phyloP scores from a whole-genome alignment of 2,888 invertebrate genomes.

The Hololepta plana region DNA sequence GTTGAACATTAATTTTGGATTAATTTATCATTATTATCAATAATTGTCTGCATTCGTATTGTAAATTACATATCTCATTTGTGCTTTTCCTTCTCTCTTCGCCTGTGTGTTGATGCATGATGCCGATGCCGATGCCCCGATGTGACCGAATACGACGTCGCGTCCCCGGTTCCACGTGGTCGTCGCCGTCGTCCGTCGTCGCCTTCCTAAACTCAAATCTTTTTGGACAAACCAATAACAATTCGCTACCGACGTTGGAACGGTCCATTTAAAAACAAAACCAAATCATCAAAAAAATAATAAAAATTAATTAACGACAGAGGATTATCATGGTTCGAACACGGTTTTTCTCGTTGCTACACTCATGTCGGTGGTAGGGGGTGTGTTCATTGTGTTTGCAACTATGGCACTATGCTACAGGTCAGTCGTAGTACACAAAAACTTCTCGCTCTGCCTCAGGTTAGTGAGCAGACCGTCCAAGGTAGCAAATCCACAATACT shows the following conservation, averaged over 20 bases:
- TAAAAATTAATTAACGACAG: conserved; percentile 29
- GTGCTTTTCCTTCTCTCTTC: conserved; percentile 38
- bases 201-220: background rate
- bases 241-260: background rate
- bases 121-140: conserved; percentile 16
- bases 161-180: conserved; percentile 1
- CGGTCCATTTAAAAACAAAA: conserved; percentile 15
- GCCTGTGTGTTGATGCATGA: conserved; percentile 40
- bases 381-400: conserved; percentile 97
- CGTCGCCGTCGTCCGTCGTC: background rate
- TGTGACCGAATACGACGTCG: conserved; percentile 15
- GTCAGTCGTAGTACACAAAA: conserved; percentile 98
- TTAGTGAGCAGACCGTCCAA: conserved; percentile 86
- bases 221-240: background rate
- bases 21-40: conserved; percentile 8
- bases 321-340: conserved; percentile 94
- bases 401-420: conserved; percentile 98
- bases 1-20: conserved; percentile 1
- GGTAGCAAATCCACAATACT: conserved; percentile 37
- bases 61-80: conserved; percentile 25
- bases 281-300: conserved; percentile 5
- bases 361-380: conserved; percentile 97
- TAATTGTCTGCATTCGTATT: conserved; percentile 13
- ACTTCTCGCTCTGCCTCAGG: conserved; percentile 97
- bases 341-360: conserved; percentile 94